Conservation (phyloP, 2,888 invertebrate genomes). For the Drosophila parthenogenetica region DNA sequence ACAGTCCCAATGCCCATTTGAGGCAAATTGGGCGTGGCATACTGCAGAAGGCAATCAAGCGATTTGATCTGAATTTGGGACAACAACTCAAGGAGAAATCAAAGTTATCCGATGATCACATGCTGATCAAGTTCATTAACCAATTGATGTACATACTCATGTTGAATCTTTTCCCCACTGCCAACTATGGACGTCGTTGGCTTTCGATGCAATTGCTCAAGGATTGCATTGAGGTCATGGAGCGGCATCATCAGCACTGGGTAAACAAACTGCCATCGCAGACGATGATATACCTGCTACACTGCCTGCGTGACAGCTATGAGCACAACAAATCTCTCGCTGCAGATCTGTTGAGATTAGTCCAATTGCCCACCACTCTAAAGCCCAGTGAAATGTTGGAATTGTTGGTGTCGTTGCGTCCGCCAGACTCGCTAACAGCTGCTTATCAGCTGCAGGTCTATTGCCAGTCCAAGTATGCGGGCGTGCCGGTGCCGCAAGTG, state of each 20-base stretch:
- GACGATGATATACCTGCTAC: constrained; percentile 74
- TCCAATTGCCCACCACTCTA: constrained; percentile 1
- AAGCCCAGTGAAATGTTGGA: constrained; percentile 55
- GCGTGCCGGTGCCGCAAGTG: neutral
- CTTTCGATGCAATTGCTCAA: constrained; percentile 87
- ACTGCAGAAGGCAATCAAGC: constrained; percentile 88
- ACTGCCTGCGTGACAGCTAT: constrained; percentile 90
- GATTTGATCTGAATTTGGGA: constrained; percentile 86
- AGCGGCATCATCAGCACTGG: constrained; percentile 47
- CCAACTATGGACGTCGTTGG: constrained; percentile 88
- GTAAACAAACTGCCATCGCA: constrained; percentile 82
- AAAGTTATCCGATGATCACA: constrained; percentile 4
- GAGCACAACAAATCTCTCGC: constrained; percentile 89
- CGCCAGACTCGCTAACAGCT: constrained; percentile 91
- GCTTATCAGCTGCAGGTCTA: constrained; percentile 88
- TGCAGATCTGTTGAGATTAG: constrained; percentile 36
- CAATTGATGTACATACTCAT: constrained; percentile 86
- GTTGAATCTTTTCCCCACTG: constrained; percentile 86
- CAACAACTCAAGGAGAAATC: constrained; percentile 53
- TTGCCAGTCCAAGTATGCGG: constrained; percentile 54
- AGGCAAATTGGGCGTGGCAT: constrained; percentile 87
- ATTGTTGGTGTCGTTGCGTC: constrained; percentile 89
- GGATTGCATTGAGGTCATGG: constrained; percentile 76
- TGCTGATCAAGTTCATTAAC: constrained; percentile 86
- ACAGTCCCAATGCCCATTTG: constrained; percentile 86